Base-by-base conservation (phyloP, 92 coral and sea anemone species). In the Scolanthus callimorphus region DNA sequence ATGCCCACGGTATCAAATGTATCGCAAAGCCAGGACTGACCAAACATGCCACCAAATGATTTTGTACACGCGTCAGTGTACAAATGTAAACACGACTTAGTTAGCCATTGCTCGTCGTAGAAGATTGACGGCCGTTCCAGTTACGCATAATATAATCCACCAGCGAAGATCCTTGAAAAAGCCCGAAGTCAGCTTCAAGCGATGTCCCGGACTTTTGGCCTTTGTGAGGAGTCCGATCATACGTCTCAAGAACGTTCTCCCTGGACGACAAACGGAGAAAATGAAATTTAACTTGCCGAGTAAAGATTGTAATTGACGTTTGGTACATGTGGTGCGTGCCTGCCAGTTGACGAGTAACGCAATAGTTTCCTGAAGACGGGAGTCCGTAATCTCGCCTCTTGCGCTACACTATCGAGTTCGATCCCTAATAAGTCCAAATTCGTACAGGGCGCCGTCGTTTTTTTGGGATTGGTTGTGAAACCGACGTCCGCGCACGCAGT, bases 101-200 rank as follows among this genome's bases (percentile, higher is more conserved):
- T 13, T 3, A 30, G 26, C 72, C 80, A 56, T 13, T 31, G 51
- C 11, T 73, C 71, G 3, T 63, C 71, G 29, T 73, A 54, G 22
- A 73, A 55, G 20, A 73, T 25, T 17, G 62, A 2, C 65, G 51
- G 20, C 71, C 71, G 11, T 73, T 63, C 71, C 80, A 63, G 37
- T 45, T 25, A 17, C 15, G 20, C 9, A 73, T 50, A 46, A 73
- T 56, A 1, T 6, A 10, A 17, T 26, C 80, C 80, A 63, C 65
- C 80, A 73, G 10, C 30, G 3, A 11, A 73, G 12, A 20, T 73
- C 80, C 19, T 73, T 62, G 9, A 13, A 46, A 26, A 73, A 55
- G 1, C 34, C 31, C 0, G 1, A 11, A 4, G 12, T 55, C 11
- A 73, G 51, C 2, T 59, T 23, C 11, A 73, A n/a, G 17, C 34